Conservation (phyloP, 2,888 invertebrate species). For the Amaurobius ferox region DNA sequence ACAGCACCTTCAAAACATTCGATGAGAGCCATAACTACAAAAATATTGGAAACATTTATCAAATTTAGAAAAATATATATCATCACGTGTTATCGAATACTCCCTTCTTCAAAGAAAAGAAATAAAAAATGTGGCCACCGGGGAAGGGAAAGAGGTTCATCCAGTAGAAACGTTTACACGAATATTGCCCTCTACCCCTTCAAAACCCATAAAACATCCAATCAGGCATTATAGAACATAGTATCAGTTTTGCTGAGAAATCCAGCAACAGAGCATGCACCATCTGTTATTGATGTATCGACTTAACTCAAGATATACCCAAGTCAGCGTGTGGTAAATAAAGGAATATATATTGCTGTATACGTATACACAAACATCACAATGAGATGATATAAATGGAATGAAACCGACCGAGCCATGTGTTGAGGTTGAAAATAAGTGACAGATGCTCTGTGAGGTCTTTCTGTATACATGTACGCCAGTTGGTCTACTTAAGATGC, state of each 20-base stretch:
- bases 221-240: slow-evolving; percentile 3
- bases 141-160: background rate
- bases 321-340: slow-evolving; percentile 21
- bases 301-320: background rate
- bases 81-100: background rate
- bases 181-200: slow-evolving; percentile 23
- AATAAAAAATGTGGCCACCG: background rate
- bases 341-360: slow-evolving; percentile 24
- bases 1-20: too few relatives aligned
- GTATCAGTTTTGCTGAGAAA: slow-evolving; percentile 15
- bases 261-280: slow-evolving; percentile 21
- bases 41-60: background rate
- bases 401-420: slow-evolving; percentile 47
- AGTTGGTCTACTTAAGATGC: slow-evolving; percentile 8
- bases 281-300: slow-evolving; percentile 24
- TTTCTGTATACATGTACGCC: background rate
- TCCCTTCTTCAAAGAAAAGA: background rate
- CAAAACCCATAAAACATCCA: slow-evolving; percentile 27
- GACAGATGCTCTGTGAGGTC: slow-evolving; percentile 43
- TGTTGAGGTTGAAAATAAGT: slow-evolving; percentile 47
- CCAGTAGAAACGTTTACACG: slow-evolving; percentile 19
- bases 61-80: background rate
- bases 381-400: slow-evolving; percentile 43
- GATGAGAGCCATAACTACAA: too few relatives aligned
- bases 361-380: slow-evolving; percentile 1